Base-by-base conservation (phyloP, 1,140 invertebrate species). In the Drepana arcuata region DNA sequence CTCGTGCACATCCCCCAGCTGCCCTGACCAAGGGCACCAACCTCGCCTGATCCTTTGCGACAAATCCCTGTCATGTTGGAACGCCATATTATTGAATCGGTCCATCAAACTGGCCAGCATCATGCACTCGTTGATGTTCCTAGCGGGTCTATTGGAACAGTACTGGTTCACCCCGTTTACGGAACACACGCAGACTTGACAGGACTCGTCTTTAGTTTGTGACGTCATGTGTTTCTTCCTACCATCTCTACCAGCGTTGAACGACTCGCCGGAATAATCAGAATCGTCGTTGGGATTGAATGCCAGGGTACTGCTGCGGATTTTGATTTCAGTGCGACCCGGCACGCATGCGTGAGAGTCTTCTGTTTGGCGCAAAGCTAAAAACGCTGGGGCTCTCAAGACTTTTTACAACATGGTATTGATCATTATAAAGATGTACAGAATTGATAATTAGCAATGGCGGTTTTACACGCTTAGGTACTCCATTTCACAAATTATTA, bases 81-180 rank as follows among this genome's bases (percentile, higher is more conserved):
- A 81, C 0, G 68, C 64, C 9, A 55, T 6, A 15, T 60, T 58
- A 5, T 56, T 14, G 7, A 60, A 48, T 2, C 59, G 32, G 1
- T 66, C 49, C 9, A 38, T 61, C 2, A 69, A 9, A 7, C 12
- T 36, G 1, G 43, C 46, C 50, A 72, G 37, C 21, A 46, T 43
- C 0, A 81, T 46, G 14, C 77, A 81, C 34, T 81, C 77, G 29
- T 81, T 81, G 4, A 75, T 39, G 29, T 67, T 79, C 14, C 33
- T 58, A 0, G 72, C 68, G 9, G 74, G 66, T 52, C 77, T 63
- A 18, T 38, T 48, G 2, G 38, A 58, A 25, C 77, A 81, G 26
- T 69, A 61, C 29, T 77, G 66, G 14, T 68, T 53, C 42, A 66
- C 65, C 1, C 73, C 77, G 14, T 75, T 68, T 0, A 50, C 39